phyloP scores from a whole-genome alignment of 2,113 vertebrate genomes.

The Shinisaurus crocodilurus region DNA sequence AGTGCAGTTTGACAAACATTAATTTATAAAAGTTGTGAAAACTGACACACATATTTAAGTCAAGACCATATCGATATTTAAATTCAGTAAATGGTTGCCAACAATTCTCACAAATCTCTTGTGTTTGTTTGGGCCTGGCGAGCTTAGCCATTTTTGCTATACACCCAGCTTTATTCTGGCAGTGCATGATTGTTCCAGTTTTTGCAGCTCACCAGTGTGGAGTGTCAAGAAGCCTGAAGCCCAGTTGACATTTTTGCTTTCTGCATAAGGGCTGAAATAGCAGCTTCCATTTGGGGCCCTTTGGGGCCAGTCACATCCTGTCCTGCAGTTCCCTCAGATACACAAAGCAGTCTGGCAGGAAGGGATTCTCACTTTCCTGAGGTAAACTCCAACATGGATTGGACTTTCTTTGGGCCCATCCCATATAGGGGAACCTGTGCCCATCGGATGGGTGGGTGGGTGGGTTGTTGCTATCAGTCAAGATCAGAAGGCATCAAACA shows the following conservation, averaged over 20 bases:
- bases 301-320: background rate
- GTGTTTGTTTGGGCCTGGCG: no score
- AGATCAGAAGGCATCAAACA: background rate
- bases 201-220: no score
- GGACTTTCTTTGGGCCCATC: background rate
- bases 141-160: background rate
- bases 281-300: background rate
- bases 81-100: background rate
- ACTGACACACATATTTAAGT: background rate
- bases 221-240: background rate
- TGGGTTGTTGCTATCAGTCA: background rate
- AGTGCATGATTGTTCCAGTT: no score
- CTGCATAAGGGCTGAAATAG: background rate
- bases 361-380: background rate
- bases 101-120: no score
- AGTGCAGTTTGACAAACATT: background rate
- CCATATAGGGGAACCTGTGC: background rate
- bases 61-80: background rate
- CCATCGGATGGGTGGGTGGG: no score
- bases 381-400: background rate
- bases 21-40: background rate
- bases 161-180: no score
- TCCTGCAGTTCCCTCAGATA: background rate
- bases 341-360: background rate
- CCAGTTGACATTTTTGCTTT: background rate